Conservation (phyloP, 1,140 invertebrate species). For the Plodia interpunctella region DNA sequence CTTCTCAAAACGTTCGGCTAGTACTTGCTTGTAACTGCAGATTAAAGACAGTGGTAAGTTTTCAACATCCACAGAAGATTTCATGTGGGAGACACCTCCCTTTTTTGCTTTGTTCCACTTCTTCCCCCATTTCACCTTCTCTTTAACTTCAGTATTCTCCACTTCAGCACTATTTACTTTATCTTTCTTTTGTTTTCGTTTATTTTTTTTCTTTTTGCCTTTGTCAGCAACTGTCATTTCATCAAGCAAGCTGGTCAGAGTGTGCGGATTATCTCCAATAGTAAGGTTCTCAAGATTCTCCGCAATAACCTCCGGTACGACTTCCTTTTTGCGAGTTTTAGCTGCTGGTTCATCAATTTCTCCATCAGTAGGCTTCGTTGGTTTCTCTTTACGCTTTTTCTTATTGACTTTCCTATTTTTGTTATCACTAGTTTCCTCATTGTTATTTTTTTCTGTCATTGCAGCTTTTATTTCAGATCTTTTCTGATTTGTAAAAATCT, state of each 20-base stretch:
- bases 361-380: slow-evolving; percentile 17
- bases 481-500: slow-evolving; percentile 18
- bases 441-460: slow-evolving; percentile 20
- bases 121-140: slow-evolving; percentile 58
- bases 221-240: slow-evolving; percentile 61
- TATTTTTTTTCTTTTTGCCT: slow-evolving; percentile 44
- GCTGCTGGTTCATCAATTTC: slow-evolving; percentile 31
- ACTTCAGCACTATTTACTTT: slow-evolving; percentile 18
- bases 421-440: slow-evolving; percentile 22
- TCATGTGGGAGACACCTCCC: slow-evolving; percentile 21
- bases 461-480: slow-evolving; percentile 9
- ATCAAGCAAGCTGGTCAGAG: slow-evolving; percentile 50
- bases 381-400: slow-evolving; percentile 36
- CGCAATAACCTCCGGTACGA: slow-evolving; percentile 46
- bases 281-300: slow-evolving; percentile 56
- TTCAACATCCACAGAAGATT: slow-evolving; percentile 44
- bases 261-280: slow-evolving; percentile 61
- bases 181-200: slow-evolving; percentile 27
- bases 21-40: slow-evolving; percentile 44
- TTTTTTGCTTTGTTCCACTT: slow-evolving; percentile 60
- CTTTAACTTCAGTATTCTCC: slow-evolving; percentile 30
- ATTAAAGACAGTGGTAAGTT: slow-evolving; percentile 52
- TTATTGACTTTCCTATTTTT: slow-evolving; percentile 42
- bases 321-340: slow-evolving; percentile 35
- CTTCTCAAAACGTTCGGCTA: slow-evolving; percentile 50